Conservation (phyloP, 2,797 vertebrate genomes). For the Cyprinodon diabolis region DNA sequence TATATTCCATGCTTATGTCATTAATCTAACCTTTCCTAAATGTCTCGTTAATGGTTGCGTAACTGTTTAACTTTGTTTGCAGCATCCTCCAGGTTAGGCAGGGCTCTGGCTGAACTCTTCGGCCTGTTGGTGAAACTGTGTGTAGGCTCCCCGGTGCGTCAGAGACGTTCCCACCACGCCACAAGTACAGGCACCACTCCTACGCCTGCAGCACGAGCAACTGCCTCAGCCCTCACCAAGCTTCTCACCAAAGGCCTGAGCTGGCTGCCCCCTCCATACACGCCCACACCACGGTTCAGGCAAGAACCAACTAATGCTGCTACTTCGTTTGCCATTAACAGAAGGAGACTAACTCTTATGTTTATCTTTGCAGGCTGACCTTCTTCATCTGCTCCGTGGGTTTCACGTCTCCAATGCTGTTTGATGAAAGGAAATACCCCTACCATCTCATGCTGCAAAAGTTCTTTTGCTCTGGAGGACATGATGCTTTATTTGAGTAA, state of each 20-base stretch:
- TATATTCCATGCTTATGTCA: background rate
- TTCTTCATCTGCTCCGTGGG: conserved; percentile 99
- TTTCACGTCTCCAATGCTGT: conserved; percentile 96
- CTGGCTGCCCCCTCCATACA: conserved; percentile 95
- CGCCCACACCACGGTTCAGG: conserved; percentile 94
- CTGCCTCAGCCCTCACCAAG: conserved; percentile 93
- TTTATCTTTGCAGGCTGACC: conserved; percentile 82
- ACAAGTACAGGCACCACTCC: conserved; percentile 93
- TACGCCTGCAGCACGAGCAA: conserved; percentile 91
- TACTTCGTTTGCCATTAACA: background rate
- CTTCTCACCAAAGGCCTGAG: conserved; percentile 95
- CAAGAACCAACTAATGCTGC: conserved; percentile 44
- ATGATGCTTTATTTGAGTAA: conserved; percentile 97
- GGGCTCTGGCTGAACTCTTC: conserved; percentile 94
- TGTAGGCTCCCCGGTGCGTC: conserved; percentile 94
- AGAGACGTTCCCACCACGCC: conserved; percentile 93
- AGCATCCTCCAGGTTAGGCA: conserved; percentile 94
- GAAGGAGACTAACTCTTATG: background rate
- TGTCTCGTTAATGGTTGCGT: background rate
- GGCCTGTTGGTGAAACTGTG: conserved; percentile 94
- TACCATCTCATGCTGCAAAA: conserved; percentile 98
- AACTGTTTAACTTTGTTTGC: conserved; percentile 16
- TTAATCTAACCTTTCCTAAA: background rate
- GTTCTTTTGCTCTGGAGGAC: conserved; percentile 95
- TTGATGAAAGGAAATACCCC: conserved; percentile 96